These are phyloP conservation scores for Octodonta nipae DNA, from an alignment of 2,888 invertebrate genomes.

Conservation along the genomic window DNA sequence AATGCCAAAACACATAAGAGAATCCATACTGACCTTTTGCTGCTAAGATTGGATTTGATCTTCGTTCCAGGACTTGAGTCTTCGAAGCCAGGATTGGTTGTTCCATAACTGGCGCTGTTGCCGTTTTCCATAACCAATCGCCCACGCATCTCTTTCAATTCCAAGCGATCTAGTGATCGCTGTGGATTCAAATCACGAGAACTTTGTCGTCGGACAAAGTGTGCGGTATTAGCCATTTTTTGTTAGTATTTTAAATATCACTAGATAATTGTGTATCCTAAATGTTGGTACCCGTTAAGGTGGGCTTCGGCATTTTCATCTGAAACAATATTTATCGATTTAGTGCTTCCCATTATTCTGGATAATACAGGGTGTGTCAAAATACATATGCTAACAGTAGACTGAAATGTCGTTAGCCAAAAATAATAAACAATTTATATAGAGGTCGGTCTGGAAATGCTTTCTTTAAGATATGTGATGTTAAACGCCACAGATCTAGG, in stretches of 20 bases:
- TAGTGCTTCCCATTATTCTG: no score
- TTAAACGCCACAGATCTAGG: no score
- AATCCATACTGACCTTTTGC: slow-evolving; percentile 37
- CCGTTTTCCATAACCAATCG: slow-evolving; percentile 56
- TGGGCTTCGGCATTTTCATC: no score
- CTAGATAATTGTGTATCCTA: no score
- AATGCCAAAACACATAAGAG: neutral
- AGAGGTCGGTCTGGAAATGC: no score
- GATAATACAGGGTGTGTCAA: no score
- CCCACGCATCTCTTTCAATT: slow-evolving; percentile 73
- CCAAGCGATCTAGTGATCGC: slow-evolving; percentile 69
- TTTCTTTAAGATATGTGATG: no score
- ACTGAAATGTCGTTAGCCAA: no score
- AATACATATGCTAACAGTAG: no score
- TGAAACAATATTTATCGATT: no score
- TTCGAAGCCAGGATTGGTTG: slow-evolving; percentile 73
- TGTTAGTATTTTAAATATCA: neutral
- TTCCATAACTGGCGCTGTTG: slow-evolving; percentile 55
- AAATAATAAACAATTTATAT: no score
- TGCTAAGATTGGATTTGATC: slow-evolving; percentile 36
- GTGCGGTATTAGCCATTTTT: slow-evolving; percentile 78
- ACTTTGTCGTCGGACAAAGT: slow-evolving; percentile 76
- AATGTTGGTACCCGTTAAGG: no score
- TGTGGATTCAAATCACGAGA: slow-evolving; percentile 70
- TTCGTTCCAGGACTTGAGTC: slow-evolving; percentile 44